Evolutionary conservation across 2,888 invertebrate genomes (phyloP).

Genomic region (Coenonympha arcania): DNA sequence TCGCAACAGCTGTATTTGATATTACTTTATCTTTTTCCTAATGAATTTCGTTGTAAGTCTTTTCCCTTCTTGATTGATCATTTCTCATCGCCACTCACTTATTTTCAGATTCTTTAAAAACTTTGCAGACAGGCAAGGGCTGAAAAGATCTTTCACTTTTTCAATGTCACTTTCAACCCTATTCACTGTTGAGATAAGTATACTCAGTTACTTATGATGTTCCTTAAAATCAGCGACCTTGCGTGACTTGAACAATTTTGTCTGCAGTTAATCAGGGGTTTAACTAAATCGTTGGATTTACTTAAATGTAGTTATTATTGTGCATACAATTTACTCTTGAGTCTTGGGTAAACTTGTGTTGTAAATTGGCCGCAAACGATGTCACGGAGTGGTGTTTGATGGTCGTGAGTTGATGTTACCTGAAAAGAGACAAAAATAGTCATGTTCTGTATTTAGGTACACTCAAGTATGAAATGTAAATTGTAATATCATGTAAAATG

Average conservation of each 20-base stretch:
- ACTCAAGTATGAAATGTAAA: no score
- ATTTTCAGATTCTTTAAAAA: not conserved
- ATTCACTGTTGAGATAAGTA: not conserved
- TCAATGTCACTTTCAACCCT: conserved; percentile 2
- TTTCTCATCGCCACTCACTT: no score
- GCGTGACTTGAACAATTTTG: conserved; percentile 1
- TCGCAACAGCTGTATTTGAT: no score
- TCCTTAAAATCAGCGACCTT: not conserved
- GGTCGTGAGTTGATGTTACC: not conserved
- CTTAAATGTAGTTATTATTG: conserved; percentile 7
- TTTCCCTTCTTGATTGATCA: not conserved
- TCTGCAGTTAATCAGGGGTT: not conserved
- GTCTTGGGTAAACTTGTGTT: not conserved
- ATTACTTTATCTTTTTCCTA: no score
- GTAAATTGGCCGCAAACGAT: not conserved
- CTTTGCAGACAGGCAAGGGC: conserved; percentile 60
- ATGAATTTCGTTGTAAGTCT: not conserved
- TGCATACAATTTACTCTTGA: not conserved
- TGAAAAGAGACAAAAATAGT: not conserved
- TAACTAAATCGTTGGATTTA: conserved; percentile 1
- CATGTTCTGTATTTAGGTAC: no score
- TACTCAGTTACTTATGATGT: not conserved
- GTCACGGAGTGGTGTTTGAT: not conserved
- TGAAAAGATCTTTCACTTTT: conserved; percentile 52
- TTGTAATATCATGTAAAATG: no score